Percentiles rank a stretch among this genome's conserved stretches.
These are phyloP conservation scores for Collichthys lucidus DNA, from an alignment of 2,113 vertebrate species.

Conservation along the genomic window DNA sequence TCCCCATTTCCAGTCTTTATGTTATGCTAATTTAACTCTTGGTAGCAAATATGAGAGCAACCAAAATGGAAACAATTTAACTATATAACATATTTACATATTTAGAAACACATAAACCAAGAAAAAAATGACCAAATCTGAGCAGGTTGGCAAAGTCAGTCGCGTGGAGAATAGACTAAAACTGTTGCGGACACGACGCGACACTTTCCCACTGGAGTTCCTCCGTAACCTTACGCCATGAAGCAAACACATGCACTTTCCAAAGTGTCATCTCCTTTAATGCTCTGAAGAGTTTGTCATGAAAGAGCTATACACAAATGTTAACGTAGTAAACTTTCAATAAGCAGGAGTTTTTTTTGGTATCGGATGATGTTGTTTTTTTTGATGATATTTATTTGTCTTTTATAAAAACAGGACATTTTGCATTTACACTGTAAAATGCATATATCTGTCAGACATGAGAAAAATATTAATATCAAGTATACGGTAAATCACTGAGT, in stretches of 20 bases:
- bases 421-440: slow-evolving; percentile 40
- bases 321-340: slow-evolving; percentile 28
- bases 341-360: slow-evolving; percentile 28
- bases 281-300: slow-evolving; percentile 19
- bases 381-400: slow-evolving; percentile 69
- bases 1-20: not conserved
- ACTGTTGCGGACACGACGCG: too few species aligned
- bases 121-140: too few species aligned
- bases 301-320: slow-evolving; percentile 7
- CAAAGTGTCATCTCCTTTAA: slow-evolving; percentile 1
- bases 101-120: too few species aligned
- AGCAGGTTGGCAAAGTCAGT: too few species aligned
- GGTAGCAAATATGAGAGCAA: not conserved
- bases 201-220: too few species aligned
- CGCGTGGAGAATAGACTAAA: too few species aligned
- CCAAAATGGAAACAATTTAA: too few species aligned
- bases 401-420: slow-evolving; percentile 48
- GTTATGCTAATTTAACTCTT: not conserved
- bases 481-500: slow-evolving; percentile 21
- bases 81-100: too few species aligned
- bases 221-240: not conserved
- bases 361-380: slow-evolving; percentile 24
- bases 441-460: slow-evolving; percentile 17
- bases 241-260: not conserved
- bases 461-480: not conserved